Percentiles rank a stretch among this genome's conserved stretches.
Conservation (phyloP, 37 sponge, comb jelly and placozoan species). For the Petrosia ficiformis region DNA sequence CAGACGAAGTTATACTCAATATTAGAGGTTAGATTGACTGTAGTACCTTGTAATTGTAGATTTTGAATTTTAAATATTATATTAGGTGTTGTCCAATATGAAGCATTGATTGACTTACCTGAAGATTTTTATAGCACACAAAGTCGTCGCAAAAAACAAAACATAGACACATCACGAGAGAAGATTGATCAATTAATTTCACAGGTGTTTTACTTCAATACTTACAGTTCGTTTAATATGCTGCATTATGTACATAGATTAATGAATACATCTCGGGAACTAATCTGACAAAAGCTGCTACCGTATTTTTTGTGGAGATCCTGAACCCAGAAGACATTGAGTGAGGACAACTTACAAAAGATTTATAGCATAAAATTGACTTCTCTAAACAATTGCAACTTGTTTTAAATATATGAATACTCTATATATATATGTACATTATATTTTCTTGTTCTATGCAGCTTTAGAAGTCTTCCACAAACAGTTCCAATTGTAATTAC, state of each 20-base stretch:
- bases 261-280: too few relatives aligned
- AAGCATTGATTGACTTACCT: background rate
- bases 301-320: too few relatives aligned
- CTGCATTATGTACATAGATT: too few relatives aligned
- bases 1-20: constrained; percentile 7
- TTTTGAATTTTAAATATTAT: background rate
- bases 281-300: too few relatives aligned
- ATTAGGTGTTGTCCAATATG: constrained; percentile 28
- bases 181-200: too few relatives aligned
- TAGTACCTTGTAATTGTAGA: background rate
- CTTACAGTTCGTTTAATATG: too few relatives aligned
- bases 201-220: too few relatives aligned
- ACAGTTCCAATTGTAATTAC: background rate
- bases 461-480: background rate
- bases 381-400: background rate
- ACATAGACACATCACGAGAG: too few relatives aligned
- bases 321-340: too few relatives aligned
- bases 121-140: background rate
- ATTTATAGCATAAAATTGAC: too few relatives aligned
- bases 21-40: background rate
- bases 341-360: too few relatives aligned
- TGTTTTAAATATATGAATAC: background rate
- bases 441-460: background rate
- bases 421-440: background rate
- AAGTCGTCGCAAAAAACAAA: too few relatives aligned